These are phyloP conservation scores for Limnephilus auricula DNA, from an alignment of 2,888 invertebrate species.

Conservation along the genomic window DNA sequence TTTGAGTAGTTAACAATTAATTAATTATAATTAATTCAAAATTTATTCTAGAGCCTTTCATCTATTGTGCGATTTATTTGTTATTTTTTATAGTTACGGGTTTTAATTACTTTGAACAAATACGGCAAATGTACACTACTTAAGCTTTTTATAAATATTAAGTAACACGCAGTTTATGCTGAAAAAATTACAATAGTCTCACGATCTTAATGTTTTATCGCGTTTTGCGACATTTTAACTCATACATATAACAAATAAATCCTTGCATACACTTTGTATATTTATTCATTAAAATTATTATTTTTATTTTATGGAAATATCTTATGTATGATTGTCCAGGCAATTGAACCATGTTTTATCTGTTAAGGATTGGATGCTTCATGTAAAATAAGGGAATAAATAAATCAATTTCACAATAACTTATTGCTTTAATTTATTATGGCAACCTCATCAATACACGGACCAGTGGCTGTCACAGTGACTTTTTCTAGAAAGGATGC, in stretches of 20 bases:
- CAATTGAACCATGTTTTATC: background rate
- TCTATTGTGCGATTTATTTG: background rate
- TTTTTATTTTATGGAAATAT: background rate
- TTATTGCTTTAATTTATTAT: background rate
- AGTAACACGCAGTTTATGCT: background rate
- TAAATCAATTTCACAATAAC: constrained; percentile 40
- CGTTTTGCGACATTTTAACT: constrained; percentile 12
- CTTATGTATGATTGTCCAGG: constrained; percentile 2
- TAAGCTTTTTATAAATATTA: background rate
- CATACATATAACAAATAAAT: background rate
- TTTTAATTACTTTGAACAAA: background rate
- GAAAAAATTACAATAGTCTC: constrained; percentile 13
- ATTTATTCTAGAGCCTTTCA: background rate
- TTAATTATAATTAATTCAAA: constrained; percentile 3
- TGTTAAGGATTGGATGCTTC: constrained; percentile 39
- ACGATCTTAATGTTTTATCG: background rate
- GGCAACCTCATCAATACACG: background rate
- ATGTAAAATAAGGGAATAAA: constrained; percentile 60
- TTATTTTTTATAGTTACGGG: background rate
- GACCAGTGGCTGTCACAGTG: too few relatives aligned
- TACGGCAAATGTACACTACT: background rate
- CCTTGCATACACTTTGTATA: constrained; percentile 12
- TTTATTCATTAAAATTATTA: background rate
- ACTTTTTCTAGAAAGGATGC: too few relatives aligned
- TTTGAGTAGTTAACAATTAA: background rate